These are phyloP conservation scores for Cephalopachus bancanus DNA, from an alignment of 2,797 vertebrate genomes.

Conservation along the genomic window DNA sequence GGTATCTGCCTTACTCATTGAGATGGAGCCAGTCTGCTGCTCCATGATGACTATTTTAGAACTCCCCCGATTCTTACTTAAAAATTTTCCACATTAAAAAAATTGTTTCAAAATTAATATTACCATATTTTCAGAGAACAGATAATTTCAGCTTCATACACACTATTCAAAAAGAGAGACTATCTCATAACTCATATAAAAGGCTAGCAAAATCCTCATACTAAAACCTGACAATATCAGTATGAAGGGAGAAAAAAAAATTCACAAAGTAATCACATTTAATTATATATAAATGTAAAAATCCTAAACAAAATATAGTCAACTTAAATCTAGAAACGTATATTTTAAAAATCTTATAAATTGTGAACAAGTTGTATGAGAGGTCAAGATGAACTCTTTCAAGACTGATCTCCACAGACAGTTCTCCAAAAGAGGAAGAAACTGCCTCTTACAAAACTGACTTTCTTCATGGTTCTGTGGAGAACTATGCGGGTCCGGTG, in stretches of 20 bases:
- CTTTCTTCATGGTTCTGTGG: background rate
- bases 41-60: too few relatives aligned
- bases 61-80: background rate
- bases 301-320: background rate
- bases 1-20: too few relatives aligned
- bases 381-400: background rate
- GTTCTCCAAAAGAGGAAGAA: background rate
- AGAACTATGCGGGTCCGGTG: background rate
- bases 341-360: background rate
- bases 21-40: too few relatives aligned
- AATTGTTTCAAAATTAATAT: constrained; percentile 5
- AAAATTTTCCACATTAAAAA: background rate
- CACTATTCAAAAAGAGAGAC: background rate
- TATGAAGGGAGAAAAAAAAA: background rate
- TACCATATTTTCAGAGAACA: background rate
- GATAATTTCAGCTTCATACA: background rate
- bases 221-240: background rate
- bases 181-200: background rate
- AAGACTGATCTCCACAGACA: background rate
- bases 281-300: background rate
- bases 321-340: background rate
- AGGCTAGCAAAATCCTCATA: background rate
- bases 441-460: background rate
- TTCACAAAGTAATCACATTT: background rate
- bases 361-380: background rate